Conservation (phyloP, 2,113 vertebrate genomes). For the Corythornis madagascariensis region DNA sequence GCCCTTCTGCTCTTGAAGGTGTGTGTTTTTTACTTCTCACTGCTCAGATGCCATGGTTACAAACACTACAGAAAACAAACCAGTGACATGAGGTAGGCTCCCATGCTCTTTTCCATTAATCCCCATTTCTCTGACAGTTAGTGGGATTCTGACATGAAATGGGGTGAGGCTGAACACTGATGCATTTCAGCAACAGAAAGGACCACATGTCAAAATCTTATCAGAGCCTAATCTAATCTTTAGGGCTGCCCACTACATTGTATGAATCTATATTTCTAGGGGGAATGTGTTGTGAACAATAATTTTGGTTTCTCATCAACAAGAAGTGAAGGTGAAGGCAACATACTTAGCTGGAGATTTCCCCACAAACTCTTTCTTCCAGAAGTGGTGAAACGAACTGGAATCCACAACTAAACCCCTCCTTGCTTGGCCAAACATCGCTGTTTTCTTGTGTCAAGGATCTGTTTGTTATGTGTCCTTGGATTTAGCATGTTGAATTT, state of each 20-base stretch:
- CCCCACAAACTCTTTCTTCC: neutral
- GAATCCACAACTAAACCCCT: neutral
- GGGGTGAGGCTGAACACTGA: neutral
- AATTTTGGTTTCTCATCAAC: neutral
- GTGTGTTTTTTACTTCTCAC: neutral
- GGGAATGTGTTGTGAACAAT: neutral
- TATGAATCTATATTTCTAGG: neutral
- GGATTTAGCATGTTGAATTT: neutral
- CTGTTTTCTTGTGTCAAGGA: neutral
- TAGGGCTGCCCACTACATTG: neutral
- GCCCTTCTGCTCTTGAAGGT: slow-evolving; percentile 3
- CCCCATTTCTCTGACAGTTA: neutral
- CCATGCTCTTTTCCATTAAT: neutral
- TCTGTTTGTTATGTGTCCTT: neutral
- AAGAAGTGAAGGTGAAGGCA: neutral
- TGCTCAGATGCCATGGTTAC: slow-evolving; percentile 26
- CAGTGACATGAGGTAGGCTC: neutral
- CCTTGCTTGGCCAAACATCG: accelerated
- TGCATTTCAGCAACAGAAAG: neutral
- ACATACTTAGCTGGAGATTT: neutral
- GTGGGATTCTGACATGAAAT: neutral
- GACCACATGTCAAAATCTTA: neutral
- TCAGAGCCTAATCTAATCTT: neutral
- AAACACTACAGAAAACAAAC: neutral
- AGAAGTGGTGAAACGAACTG: neutral